Evolutionary conservation across 2,888 invertebrate species (phyloP), one percentile per base, ranked within the genome.

Genomic region (Gastrophysa polygoni): DNA sequence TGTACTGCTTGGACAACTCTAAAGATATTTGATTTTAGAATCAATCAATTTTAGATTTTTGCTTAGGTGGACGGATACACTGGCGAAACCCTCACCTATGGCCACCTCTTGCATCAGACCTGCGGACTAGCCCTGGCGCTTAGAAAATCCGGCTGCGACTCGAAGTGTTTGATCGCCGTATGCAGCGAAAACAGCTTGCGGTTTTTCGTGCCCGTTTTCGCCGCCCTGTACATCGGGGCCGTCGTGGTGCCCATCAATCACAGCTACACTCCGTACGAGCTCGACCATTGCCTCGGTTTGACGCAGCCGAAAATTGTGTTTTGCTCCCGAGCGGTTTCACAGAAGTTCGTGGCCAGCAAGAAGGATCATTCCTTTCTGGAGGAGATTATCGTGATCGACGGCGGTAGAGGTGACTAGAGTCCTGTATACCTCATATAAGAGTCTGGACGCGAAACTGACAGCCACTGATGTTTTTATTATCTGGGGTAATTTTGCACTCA

Each of bases 251-350:
- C 75, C 2, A 57, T 78, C 8, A 78, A 76, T 61, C 68, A 69
- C 24, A 63, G 51, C 5, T 66, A 66, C 7, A 59, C 56, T 1
- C 24, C 18, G 7, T 24, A 48, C 14, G 75, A 76, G 66, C 38
- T 74, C 24, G 51, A 66, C 14, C 90, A 90, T 73, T 80, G 87
- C 14, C 73, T 89, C 1, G 84, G 83, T 60, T 85, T 91, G 61
- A 87, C 88, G 0, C 87, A 86, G 73, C 90, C 91, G 48, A 87
- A 86, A 74, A 81, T 86, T 51, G 84, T 91, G 67, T 88, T 91
- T 74, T 85, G 86, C 32, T 89, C 90, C 0, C 83, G 84, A n/a
- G 75, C 82, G 16, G 84, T 85, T 10, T 78, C 85, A 1, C 82
- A 84, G 67, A 86, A 84, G 63, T 78, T 88, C 44, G 75, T 83